A percentile compares a stretch with the other conserved stretches of the same genome.
These are phyloP conservation scores for Tubulanus polymorphus DNA, from an alignment of 2,888 invertebrate species.

Conservation along the genomic window DNA sequence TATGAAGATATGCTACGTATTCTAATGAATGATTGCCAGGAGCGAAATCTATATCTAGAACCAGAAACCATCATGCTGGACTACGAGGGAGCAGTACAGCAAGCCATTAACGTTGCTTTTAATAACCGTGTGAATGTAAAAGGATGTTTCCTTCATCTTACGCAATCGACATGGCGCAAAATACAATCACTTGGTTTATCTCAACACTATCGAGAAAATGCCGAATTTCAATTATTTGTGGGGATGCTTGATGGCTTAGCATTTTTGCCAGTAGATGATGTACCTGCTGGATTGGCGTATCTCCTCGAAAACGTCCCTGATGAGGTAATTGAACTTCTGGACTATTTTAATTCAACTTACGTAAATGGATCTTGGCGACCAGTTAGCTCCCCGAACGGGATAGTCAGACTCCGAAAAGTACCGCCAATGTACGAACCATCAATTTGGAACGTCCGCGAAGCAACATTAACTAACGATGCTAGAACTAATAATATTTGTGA, in stretches of 20 bases:
- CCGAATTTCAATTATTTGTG: background rate
- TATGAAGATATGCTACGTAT: background rate
- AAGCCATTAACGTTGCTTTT: background rate
- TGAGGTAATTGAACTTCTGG: background rate
- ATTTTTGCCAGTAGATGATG: background rate
- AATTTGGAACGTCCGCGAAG: too few species aligned
- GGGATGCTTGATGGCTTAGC: conserved; percentile 1
- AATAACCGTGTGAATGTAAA: background rate
- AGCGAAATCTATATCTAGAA: too few species aligned
- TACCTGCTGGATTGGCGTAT: background rate
- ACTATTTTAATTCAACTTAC: background rate
- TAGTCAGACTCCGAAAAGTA: too few species aligned
- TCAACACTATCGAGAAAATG: background rate
- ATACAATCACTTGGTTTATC: background rate
- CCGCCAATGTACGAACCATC: too few species aligned
- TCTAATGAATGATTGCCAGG: too few species aligned
- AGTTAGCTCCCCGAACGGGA: too few species aligned
- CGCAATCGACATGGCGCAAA: background rate
- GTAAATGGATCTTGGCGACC: background rate
- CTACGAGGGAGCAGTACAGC: background rate
- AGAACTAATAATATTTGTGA: too few species aligned
- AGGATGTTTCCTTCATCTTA: background rate
- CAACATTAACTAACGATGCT: too few species aligned
- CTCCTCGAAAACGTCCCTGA: background rate
- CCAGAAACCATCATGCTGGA: background rate